Evolutionary conservation across 2,797 vertebrate species (phyloP), one percentile per base, ranked within the genome.

Genomic region (Luscinia luscinia): DNA sequence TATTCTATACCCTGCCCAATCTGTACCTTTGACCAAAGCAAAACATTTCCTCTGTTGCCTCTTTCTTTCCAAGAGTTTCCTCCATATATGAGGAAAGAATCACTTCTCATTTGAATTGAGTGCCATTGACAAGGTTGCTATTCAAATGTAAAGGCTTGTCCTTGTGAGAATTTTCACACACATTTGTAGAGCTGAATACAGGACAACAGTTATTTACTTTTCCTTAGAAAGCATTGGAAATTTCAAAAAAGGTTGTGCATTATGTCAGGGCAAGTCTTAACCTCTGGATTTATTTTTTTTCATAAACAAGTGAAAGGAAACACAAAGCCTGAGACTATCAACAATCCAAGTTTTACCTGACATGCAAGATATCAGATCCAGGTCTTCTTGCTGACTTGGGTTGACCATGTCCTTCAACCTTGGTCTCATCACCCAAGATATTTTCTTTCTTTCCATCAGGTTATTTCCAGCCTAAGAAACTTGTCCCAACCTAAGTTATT

Each of bases 1-100:
- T 95, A 84, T 96, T 96, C 96, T 93, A 94, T 69, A 92, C 78
- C 74, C 90, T 96, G 79, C 58, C 93, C 93, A 87, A 89, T 52
- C 86, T 79, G 67, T 93, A 92, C 81, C 64, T 94, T 79, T 76
- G 76, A 57, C 72, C 76, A 84, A 96, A 97, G 91, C 77, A 84
- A 95, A 96, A 86, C 84, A 49, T 82, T 68, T 92, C 85, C 61
- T 91, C 57, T 55, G 28, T 78, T 80, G 64, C 40, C 61, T 84
- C 48, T 63, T 94, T 93, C 84, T 92, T 89, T 87, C 52, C 40
- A 6, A 69, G 87, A 84, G 38, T 79, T 82, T 49, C 20, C 36
- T 63, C 28, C 20, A 69, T 63, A 20, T 28, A 46, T 13, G 32
- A 87, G 24, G 24, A 89, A 95, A 87, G 20, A 77, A 79, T 92